Evolutionary conservation across 2,113 vertebrate genomes (phyloP), one percentile per base, ranked within the genome.

Genomic region (Osmerus mordax): DNA sequence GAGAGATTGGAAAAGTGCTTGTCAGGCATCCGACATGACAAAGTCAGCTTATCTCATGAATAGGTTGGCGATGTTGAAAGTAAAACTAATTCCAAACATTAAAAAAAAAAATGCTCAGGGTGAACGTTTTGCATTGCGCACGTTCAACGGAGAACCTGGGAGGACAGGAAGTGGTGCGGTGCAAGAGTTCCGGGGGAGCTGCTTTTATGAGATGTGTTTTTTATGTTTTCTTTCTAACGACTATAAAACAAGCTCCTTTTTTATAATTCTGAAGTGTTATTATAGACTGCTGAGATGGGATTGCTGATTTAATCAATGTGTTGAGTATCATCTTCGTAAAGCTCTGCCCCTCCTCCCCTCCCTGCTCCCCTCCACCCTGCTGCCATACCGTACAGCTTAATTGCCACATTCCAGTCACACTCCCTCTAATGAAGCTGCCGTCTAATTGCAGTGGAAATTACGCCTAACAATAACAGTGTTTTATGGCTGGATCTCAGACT

Each of bases 361-460:
- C 28, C 3, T 28, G 2, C 68, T n/a, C 65, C 63, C 3, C 66
- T 47, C 69, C 60, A 68, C 54, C 66, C 73, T 67, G 73, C 72
- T 69, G 73, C 65, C 69, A 67, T 59, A 64, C 68, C 67, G 70
- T 36, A 53, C 65, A 63, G 73, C 73, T 82, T 85, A 87, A 90
- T 82, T 84, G 85, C 76, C 78, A 85, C 84, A 86, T 86, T 87
- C 75, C 83, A 69, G 80, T 87, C 85, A 81, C 86, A 87, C 67
- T 75, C 75, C 75, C 72, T 80, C 80, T 89, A 90, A 91, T 88
- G 85, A 90, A 90, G 78, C 86, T 75, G 78, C 78, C 73, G 77
- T 89, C 85, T 92, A 93, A 93, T 87, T 90, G 90, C 84, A 55
- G 61, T 41, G 71, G 81, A 89, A 91, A 88, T 87, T 81, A 79